A percentile compares a stretch with the other conserved stretches of the same genome.
phyloP scores from a whole-genome alignment of 2,797 vertebrate species.

The Crenichthys baileyi region DNA sequence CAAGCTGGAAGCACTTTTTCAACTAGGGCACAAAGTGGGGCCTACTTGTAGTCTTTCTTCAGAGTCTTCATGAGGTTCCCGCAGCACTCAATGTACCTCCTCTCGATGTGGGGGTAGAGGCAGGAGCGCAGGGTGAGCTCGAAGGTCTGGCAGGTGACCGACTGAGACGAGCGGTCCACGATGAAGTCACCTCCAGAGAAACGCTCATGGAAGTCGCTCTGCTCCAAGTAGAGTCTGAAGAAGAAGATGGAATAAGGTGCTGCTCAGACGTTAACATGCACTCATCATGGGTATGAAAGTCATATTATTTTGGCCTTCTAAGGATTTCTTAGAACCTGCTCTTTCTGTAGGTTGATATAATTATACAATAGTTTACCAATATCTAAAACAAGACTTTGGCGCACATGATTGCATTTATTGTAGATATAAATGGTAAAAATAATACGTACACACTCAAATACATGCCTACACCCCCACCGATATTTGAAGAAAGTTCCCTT shows the following conservation, averaged over 20 bases:
- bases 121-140: slow-evolving; percentile 94
- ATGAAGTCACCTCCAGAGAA: slow-evolving; percentile 90
- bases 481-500: background rate
- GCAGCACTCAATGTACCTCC: slow-evolving; percentile 93
- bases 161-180: slow-evolving; percentile 94
- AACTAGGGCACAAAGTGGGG: background rate
- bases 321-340: background rate
- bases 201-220: slow-evolving; percentile 93
- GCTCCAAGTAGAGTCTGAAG: slow-evolving; percentile 93
- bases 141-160: slow-evolving; percentile 97
- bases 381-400: too few species aligned
- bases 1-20: background rate
- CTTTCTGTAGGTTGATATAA: too few species aligned
- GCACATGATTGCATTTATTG: background rate
- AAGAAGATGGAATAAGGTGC: background rate
- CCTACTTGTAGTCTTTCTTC: slow-evolving; percentile 94
- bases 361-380: too few species aligned
- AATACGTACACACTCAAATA: background rate
- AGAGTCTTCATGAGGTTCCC: slow-evolving; percentile 96
- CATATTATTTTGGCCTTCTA: background rate
- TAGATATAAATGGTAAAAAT: too few species aligned
- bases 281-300: background rate
- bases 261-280: background rate
- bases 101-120: slow-evolving; percentile 95
- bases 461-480: background rate